Conservation (phyloP, 2,888 invertebrate species). For the Caradrina kadenii region DNA sequence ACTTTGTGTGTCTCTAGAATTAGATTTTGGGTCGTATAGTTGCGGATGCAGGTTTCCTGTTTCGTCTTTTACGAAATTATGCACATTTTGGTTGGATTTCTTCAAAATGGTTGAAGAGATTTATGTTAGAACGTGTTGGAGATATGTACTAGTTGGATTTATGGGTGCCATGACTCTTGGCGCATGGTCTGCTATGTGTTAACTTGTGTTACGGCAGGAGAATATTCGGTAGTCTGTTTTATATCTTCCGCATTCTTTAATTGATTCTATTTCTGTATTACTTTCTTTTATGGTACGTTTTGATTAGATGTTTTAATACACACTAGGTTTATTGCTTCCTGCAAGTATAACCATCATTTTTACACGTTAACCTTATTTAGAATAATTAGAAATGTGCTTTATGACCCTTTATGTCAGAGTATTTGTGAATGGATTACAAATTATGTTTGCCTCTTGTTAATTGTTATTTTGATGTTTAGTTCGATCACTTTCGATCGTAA, state of each 20-base stretch:
- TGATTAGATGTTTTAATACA: conserved; percentile 71
- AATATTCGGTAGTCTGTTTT: conserved; percentile 74
- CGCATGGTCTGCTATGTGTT: conserved; percentile 69
- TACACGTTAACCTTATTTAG: conserved; percentile 61
- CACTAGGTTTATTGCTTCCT: conserved; percentile 75
- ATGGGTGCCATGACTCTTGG: conserved; percentile 56
- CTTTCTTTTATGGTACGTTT: conserved; percentile 76
- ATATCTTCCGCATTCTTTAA: conserved; percentile 85
- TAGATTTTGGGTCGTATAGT: conserved; percentile 67
- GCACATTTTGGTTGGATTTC: conserved; percentile 63
- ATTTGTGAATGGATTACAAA: conserved; percentile 16
- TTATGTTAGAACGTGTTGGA: conserved; percentile 52
- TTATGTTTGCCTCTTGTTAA: background rate
- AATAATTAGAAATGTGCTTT: conserved; percentile 43
- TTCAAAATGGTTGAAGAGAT: conserved; percentile 59
- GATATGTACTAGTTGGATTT: conserved; percentile 54
- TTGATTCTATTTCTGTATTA: conserved; percentile 81
- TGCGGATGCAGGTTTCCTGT: conserved; percentile 75
- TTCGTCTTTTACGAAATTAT: conserved; percentile 48
- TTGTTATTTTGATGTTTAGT: conserved; percentile 17
- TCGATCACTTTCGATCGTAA: conserved; percentile 14
- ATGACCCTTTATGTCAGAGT: conserved; percentile 26
- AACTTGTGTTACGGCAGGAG: conserved; percentile 63
- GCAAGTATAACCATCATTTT: conserved; percentile 62
- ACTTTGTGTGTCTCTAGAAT: conserved; percentile 58